phyloP scores from a whole-genome alignment of 2,113 vertebrate species.

The Arvicanthis niloticus region DNA sequence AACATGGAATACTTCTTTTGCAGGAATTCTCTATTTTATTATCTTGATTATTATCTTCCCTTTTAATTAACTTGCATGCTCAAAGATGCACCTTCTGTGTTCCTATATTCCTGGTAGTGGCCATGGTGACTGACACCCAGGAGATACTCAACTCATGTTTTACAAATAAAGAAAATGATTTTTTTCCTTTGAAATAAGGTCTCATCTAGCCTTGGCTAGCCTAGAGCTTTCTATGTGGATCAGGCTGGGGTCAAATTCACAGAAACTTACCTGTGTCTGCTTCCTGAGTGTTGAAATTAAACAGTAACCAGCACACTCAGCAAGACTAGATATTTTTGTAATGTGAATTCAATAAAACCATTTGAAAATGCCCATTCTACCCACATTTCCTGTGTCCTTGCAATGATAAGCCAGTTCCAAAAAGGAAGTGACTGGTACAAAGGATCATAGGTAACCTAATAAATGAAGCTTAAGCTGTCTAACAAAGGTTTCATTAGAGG shows the following conservation, averaged over 20 bases:
- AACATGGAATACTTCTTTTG: background rate
- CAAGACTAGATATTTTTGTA: background rate
- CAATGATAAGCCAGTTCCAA: background rate
- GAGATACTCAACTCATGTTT: background rate
- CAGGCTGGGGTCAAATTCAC: background rate
- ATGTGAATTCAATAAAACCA: conserved; percentile 39
- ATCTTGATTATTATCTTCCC: background rate
- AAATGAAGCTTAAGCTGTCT: background rate
- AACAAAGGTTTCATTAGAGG: conserved; percentile 6
- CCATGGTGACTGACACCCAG: background rate
- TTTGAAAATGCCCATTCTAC: background rate
- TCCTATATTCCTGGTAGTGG: background rate
- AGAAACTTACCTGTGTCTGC: background rate
- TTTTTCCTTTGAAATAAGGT: background rate
- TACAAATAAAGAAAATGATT: background rate
- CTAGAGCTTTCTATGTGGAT: background rate
- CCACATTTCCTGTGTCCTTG: conserved; percentile 11
- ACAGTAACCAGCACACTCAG: background rate
- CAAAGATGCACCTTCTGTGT: background rate
- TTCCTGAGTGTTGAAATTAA: background rate
- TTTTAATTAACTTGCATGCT: background rate
- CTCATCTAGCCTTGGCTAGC: background rate
- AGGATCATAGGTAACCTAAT: background rate
- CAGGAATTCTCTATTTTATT: background rate
- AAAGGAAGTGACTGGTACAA: background rate